phyloP scores from a whole-genome alignment of 2,113 vertebrate genomes.

The Oceanodroma tethys region DNA sequence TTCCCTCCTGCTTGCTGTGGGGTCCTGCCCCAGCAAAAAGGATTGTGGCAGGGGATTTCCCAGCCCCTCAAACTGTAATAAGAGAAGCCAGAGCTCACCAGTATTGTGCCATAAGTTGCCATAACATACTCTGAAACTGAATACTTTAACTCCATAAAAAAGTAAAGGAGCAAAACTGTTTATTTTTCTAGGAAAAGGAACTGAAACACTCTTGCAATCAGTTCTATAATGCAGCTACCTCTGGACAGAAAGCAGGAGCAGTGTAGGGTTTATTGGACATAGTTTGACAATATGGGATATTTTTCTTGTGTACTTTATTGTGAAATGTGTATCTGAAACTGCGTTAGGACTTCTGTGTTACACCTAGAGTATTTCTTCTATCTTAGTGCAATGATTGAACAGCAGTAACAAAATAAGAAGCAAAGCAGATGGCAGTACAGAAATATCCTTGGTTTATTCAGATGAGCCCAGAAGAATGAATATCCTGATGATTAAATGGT shows the following conservation, averaged over 20 bases:
- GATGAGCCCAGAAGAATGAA: conserved; percentile 22
- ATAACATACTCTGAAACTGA: background rate
- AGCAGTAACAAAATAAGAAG: conserved; percentile 21
- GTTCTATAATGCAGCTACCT: background rate
- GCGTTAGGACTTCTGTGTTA: background rate
- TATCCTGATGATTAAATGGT: background rate
- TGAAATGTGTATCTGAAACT: background rate
- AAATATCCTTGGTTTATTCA: conserved; percentile 22
- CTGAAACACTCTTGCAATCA: background rate
- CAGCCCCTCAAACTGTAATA: background rate
- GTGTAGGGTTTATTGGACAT: background rate
- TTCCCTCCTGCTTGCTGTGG: background rate
- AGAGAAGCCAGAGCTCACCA: background rate
- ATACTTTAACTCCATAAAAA: background rate
- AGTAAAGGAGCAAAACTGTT: background rate
- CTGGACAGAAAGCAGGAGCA: background rate
- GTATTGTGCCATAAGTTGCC: background rate
- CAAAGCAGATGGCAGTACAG: conserved; percentile 11
- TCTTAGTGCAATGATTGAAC: background rate
- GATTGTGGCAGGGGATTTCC: background rate
- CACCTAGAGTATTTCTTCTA: background rate
- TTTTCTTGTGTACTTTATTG: background rate
- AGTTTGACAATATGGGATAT: background rate
- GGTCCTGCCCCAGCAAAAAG: background rate
- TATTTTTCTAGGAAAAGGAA: background rate